Conservation (phyloP, 2,113 vertebrate species). For the Nicator chloris region DNA sequence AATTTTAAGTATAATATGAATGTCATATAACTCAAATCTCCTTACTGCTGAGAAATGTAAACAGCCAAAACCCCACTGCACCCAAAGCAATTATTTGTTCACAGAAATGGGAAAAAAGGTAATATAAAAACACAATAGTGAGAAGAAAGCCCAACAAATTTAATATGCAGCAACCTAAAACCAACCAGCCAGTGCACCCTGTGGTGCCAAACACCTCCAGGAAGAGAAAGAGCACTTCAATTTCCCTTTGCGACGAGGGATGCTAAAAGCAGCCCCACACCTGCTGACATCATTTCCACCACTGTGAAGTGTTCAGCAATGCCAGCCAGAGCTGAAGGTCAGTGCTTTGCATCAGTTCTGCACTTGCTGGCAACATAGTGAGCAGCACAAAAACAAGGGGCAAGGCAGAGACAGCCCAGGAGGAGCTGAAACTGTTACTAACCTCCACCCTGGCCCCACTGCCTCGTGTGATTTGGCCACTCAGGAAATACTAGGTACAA, state of each 20-base stretch:
- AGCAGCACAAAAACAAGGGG: background rate
- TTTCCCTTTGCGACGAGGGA: accelerated
- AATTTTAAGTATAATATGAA: background rate
- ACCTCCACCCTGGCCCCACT: background rate
- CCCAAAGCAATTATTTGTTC: background rate
- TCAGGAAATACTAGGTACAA: background rate
- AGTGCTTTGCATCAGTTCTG: background rate
- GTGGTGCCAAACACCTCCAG: accelerated
- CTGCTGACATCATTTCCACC: background rate
- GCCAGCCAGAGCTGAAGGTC: background rate
- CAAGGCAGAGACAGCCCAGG: accelerated
- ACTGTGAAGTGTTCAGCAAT: accelerated
- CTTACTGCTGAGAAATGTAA: background rate
- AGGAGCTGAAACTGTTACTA: background rate
- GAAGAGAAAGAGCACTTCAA: background rate
- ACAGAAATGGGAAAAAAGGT: background rate
- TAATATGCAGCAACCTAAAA: background rate
- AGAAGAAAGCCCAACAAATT: background rate
- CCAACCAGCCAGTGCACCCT: background rate
- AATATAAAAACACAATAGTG: background rate
- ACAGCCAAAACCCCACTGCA: background rate
- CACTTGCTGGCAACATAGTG: background rate
- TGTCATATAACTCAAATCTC: background rate
- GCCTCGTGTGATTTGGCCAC: background rate
- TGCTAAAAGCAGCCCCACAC: background rate